Evolutionary conservation across 2,888 invertebrate species (phyloP).

Genomic region (Autographa gamma): DNA sequence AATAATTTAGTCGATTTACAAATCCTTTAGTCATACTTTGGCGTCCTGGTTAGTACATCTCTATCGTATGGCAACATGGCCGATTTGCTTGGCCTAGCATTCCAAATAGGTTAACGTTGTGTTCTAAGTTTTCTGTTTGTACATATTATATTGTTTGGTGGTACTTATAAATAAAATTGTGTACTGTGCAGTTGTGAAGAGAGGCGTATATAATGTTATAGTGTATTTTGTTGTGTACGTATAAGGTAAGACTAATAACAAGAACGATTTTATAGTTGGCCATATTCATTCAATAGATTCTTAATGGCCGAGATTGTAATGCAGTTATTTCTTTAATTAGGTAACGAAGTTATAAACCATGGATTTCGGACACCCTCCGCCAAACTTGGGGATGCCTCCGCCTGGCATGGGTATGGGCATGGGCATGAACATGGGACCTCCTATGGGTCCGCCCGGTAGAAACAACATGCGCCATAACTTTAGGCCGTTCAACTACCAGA

Average conservation of each 20-base stretch:
- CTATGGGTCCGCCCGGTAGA: slow-evolving; percentile 78
- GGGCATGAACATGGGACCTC: slow-evolving; percentile 76
- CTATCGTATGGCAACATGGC: slow-evolving; percentile 65
- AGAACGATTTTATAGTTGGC: slow-evolving; percentile 52
- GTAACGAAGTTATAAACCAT: slow-evolving; percentile 83
- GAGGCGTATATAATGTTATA: slow-evolving; percentile 79
- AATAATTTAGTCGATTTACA: slow-evolving; percentile 25
- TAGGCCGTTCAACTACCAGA: slow-evolving; percentile 86
- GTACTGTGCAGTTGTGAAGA: slow-evolving; percentile 70
- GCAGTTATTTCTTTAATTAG: slow-evolving; percentile 81
- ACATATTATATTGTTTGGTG: slow-evolving; percentile 66
- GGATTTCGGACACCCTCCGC: slow-evolving; percentile 86
- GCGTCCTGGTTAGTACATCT: slow-evolving; percentile 30
- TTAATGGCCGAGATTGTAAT: slow-evolving; percentile 68
- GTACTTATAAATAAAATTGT: slow-evolving; percentile 60
- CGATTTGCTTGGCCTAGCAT: slow-evolving; percentile 65
- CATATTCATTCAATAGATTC: slow-evolving; percentile 48
- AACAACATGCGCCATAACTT: slow-evolving; percentile 86
- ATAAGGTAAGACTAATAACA: slow-evolving; percentile 77
- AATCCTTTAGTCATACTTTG: slow-evolving; percentile 11
- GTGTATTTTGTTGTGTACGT: slow-evolving; percentile 67
- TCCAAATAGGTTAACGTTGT: slow-evolving; percentile 79
- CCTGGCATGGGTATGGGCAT: slow-evolving; percentile 80
- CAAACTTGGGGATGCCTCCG: slow-evolving; percentile 83
- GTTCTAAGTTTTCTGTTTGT: slow-evolving; percentile 65